Evolutionary conservation across 1,140 invertebrate genomes (phyloP), one percentile per base, ranked within the genome.

Genomic region (Cyrtorhinus lividipennis): DNA sequence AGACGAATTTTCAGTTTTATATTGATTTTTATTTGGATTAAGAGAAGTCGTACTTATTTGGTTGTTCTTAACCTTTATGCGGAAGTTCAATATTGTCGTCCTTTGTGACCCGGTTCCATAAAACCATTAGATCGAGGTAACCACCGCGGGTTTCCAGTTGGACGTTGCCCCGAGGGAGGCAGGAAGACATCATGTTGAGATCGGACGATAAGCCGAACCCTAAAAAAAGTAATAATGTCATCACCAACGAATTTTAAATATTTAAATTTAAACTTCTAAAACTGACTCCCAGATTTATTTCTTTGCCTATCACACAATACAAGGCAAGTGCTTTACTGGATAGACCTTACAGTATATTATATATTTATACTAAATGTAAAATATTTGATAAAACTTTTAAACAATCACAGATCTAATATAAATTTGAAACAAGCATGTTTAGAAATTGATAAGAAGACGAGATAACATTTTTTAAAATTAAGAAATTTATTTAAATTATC

Each of bases 101-200:
- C 56, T 76, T 75, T 1, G 72, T 71, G 12, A 82, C 67, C 67
- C 76, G 76, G 59, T 72, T 74, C 80, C 80, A 81, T 0, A 83
- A 69, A 27, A 72, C 63, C 20, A 74, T 67, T 23, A 82, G 65
- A 69, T 83, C 81, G 18, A 83, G 58, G 64, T 75, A 81, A 18
- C 76, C 77, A 58, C 71, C 66, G 3, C 75, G 72, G 64, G 20
- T 73, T 20, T 20, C 71, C 56, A 83, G 69, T 57, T 81, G 79
- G 59, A 83, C 69, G 24, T 75, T 75, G 58, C 77, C 73, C 24
- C 74, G 72, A 56, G 84, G 76, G 72, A 83, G 77, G 18, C 74
- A 69, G 24, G 83, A 71, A 71, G 84, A 8, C 48, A 53, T 53
- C 83, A 58, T 77, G 73, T 20, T 73, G 69, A 59, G 83, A 73